phyloP scores from a whole-genome alignment of 2,113 vertebrate genomes.

The Tachuris rubrigastra region DNA sequence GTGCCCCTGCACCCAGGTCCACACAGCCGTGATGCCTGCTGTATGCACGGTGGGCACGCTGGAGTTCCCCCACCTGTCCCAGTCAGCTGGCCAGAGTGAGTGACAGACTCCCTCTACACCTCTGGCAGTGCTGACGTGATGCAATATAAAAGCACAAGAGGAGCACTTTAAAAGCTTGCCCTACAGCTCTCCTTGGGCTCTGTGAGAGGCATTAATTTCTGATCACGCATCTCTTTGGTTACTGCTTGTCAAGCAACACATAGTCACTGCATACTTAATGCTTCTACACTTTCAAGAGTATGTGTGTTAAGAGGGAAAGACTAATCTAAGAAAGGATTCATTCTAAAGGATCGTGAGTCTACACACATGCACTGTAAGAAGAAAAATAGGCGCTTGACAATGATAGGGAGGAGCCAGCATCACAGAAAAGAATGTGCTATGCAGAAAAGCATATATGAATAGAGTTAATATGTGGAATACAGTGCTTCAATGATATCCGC shows the following conservation, averaged over 20 bases:
- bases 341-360: fast-evolving
- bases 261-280: fast-evolving
- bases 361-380: fast-evolving
- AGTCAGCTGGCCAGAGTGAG: fast-evolving
- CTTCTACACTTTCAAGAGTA: not conserved
- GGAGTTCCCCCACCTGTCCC: fast-evolving
- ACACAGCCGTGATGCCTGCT: fast-evolving
- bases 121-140: not conserved
- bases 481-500: not conserved
- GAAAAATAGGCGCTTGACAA: not conserved
- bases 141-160: not conserved
- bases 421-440: not conserved
- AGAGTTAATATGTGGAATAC: not conserved
- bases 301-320: not conserved
- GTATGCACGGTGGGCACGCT: fast-evolving
- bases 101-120: fast-evolving
- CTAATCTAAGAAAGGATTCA: not conserved
- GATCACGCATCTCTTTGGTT: not conserved
- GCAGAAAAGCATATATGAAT: not conserved
- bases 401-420: not conserved
- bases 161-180: not conserved
- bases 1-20: not conserved
- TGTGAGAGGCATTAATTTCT: not conserved
- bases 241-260: not conserved
- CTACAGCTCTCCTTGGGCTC: not conserved